Percentiles rank a stretch among this genome's conserved stretches.
Conservation (phyloP, 1,140 invertebrate species). For the Neodiprion virginianus region DNA sequence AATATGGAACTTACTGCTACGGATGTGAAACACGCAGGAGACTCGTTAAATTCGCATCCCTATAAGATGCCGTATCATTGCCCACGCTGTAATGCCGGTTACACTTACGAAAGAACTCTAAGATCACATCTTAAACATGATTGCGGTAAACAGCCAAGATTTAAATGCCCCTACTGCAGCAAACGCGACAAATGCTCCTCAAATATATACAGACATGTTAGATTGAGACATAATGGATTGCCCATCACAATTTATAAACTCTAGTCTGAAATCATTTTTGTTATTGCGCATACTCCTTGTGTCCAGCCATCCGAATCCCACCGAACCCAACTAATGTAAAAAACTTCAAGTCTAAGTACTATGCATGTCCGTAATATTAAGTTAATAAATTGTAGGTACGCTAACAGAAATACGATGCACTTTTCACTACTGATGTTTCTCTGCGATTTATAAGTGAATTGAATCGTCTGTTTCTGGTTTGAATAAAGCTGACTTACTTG, state of each 20-base stretch:
- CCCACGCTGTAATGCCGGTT: slow-evolving; percentile 51
- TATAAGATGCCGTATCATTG: slow-evolving; percentile 47
- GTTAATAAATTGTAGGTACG: no score
- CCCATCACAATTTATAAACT: slow-evolving; percentile 47
- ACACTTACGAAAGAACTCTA: slow-evolving; percentile 56
- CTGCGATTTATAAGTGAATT: no score
- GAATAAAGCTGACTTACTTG: no score
- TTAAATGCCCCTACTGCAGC: slow-evolving; percentile 67
- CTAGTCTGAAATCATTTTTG: slow-evolving; percentile 43
- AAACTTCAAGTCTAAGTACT: not conserved
- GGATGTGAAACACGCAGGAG: not conserved
- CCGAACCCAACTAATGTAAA: no score
- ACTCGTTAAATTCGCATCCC: not conserved
- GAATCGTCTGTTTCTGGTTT: no score
- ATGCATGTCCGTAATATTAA: not conserved
- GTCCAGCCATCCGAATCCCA: no score
- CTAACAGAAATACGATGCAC: no score
- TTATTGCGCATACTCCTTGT: no score
- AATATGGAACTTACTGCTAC: not conserved
- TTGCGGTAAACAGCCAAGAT: slow-evolving; percentile 74
- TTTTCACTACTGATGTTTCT: no score
- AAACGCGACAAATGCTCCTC: slow-evolving; percentile 60
- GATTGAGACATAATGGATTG: slow-evolving; percentile 49
- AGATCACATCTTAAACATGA: slow-evolving; percentile 76
- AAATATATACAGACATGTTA: slow-evolving; percentile 58